Percentiles rank a stretch among this genome's conserved stretches.
Evolutionary conservation across 2,797 vertebrate genomes (phyloP).

Genomic region (Pampus argenteus): DNA sequence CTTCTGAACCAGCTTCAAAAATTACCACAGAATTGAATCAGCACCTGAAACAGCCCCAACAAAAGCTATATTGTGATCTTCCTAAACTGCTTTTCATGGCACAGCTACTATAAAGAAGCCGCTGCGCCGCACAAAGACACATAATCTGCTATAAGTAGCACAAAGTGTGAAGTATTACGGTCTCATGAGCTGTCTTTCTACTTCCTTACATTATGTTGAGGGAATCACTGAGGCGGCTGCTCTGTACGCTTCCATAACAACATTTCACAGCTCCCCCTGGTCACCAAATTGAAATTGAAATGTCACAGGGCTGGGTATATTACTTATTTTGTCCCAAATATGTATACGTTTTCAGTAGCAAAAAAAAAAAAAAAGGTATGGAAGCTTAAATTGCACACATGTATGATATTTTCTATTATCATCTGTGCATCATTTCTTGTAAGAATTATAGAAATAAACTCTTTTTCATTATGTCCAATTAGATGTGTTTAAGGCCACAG

Average conservation of each 20-base stretch:
- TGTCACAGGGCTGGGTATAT: constrained; percentile 33
- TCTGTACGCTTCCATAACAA: constrained; percentile 46
- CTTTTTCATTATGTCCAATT: too few species aligned
- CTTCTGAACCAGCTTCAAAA: constrained; percentile 21
- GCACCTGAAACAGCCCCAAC: constrained; percentile 37
- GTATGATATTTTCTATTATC: too few species aligned
- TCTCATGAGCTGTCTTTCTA: constrained; percentile 72
- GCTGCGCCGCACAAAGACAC: constrained; percentile 52
- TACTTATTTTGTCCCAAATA: constrained; percentile 39
- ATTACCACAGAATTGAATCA: constrained; percentile 46
- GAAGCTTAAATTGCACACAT: neutral
- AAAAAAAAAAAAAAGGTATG: neutral
- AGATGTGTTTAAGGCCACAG: neutral
- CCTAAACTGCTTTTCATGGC: constrained; percentile 44
- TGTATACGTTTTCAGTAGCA: neutral
- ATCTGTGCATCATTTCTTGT: neutral
- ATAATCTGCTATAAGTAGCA: constrained; percentile 61
- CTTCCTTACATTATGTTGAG: constrained; percentile 71
- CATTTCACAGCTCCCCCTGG: constrained; percentile 51
- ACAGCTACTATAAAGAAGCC: constrained; percentile 44
- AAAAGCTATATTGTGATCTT: constrained; percentile 48
- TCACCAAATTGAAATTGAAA: constrained; percentile 63
- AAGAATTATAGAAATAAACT: neutral
- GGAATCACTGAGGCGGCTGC: constrained; percentile 50
- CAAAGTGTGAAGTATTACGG: constrained; percentile 62